Conservation (phyloP, 2,113 vertebrate genomes). For the Odontesthes bonariensis region DNA sequence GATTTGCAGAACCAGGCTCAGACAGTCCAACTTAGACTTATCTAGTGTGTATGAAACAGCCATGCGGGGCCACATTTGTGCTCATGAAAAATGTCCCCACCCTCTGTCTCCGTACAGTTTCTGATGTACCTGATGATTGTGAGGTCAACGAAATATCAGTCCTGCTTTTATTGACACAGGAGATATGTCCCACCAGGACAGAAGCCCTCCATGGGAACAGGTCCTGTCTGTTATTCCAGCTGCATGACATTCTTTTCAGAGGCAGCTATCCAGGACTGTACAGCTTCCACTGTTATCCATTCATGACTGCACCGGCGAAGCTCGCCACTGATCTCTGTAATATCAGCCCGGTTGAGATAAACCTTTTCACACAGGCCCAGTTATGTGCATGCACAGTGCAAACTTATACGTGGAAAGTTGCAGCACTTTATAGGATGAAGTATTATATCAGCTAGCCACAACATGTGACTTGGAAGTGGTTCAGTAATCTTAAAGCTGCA, state of each 20-base stretch:
- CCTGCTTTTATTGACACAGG: conserved; percentile 32
- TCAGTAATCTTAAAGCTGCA: conserved; percentile 38
- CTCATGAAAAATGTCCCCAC: conserved; percentile 1
- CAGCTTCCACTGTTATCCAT: conserved; percentile 70
- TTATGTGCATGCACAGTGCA: conserved; percentile 9
- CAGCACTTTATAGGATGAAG: conserved; percentile 13
- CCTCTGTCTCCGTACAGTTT: not conserved
- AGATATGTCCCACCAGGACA: conserved; percentile 55
- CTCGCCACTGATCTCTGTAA: conserved; percentile 58
- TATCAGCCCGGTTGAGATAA: conserved; percentile 47
- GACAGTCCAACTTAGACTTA: too few relatives aligned
- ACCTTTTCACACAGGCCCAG: conserved; percentile 41
- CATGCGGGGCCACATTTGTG: not conserved
- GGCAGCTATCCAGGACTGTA: conserved; percentile 62
- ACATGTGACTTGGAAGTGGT: conserved; percentile 32
- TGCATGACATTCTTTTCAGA: conserved; percentile 76
- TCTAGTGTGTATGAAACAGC: not conserved
- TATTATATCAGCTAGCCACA: conserved; percentile 15
- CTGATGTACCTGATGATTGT: conserved; percentile 35
- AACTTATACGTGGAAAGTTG: conserved; percentile 22
- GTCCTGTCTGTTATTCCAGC: conserved; percentile 79
- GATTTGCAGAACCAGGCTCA: too few relatives aligned
- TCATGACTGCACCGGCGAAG: conserved; percentile 60
- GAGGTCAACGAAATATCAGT: conserved; percentile 45
- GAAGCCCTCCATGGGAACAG: conserved; percentile 65